Evolutionary conservation across 2,113 vertebrate species (phyloP).

Genomic region (Malurus cyaneus): DNA sequence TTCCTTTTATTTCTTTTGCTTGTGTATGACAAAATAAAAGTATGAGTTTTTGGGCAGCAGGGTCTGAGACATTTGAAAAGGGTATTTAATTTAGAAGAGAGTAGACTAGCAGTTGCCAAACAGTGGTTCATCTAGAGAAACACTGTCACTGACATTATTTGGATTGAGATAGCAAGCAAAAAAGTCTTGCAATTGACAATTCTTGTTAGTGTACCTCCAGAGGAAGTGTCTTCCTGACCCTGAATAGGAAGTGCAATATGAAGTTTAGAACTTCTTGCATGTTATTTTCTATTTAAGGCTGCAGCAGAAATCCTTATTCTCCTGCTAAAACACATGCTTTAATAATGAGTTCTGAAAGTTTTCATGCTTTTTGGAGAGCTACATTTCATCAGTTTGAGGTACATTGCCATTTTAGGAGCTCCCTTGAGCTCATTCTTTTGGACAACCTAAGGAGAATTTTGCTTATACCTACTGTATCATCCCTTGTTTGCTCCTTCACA

Average conservation of each 20-base stretch:
- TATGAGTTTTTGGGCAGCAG: not conserved
- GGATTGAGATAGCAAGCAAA: not conserved
- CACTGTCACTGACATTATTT: not conserved
- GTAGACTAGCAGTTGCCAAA: not conserved
- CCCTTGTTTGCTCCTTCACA: conserved; percentile 11
- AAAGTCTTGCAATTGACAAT: not conserved
- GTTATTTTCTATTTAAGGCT: not conserved
- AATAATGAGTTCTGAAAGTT: conserved; percentile 20
- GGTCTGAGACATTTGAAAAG: not conserved
- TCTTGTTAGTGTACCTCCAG: not conserved
- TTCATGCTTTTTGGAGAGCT: not conserved
- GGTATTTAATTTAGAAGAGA: not conserved
- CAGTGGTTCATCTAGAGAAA: not conserved
- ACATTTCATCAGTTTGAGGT: not conserved
- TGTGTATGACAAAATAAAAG: not conserved
- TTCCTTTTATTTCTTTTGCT: not conserved
- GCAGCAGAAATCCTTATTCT: not conserved
- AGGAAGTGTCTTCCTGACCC: conserved; percentile 5
- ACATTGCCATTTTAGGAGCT: conserved; percentile 1
- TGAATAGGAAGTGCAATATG: conserved; percentile 1
- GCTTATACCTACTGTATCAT: conserved; percentile 3
- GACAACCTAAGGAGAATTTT: conserved; percentile 11
- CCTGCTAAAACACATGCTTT: not conserved
- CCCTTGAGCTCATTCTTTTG: not conserved
- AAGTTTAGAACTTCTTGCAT: conserved; percentile 24